Percentiles rank a stretch among this genome's conserved stretches.
Conservation (phyloP, 2,888 invertebrate species). For the Andrena fulva region DNA sequence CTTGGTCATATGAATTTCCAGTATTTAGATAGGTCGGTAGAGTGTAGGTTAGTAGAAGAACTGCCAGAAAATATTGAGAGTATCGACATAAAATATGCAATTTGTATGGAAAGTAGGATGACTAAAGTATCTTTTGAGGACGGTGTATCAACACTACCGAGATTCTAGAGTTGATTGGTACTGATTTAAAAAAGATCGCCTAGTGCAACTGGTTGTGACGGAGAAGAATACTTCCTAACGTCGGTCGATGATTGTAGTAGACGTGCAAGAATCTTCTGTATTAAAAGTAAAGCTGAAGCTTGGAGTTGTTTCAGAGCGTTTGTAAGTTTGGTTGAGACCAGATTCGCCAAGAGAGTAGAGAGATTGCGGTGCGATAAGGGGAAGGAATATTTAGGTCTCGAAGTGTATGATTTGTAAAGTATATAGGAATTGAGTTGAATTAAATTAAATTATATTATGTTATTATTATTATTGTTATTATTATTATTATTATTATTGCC, state of each 20-base stretch:
- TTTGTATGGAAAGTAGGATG: constrained; percentile 51
- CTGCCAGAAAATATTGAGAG: constrained; percentile 49
- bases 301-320: background rate
- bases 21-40: constrained; percentile 46
- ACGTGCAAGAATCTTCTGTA: background rate
- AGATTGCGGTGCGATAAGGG: constrained; percentile 20
- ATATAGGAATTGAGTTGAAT: background rate
- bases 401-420: constrained; percentile 1
- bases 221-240: constrained; percentile 28
- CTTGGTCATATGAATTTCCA: too few species aligned
- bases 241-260: constrained; percentile 34
- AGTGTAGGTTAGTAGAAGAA: constrained; percentile 36
- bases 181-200: constrained; percentile 26
- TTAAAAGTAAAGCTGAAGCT: constrained; percentile 16
- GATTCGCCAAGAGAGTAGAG: constrained; percentile 4
- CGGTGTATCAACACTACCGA: constrained; percentile 49
- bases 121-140: constrained; percentile 64
- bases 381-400: background rate
- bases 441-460: too few species aligned
- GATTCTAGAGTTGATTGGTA: constrained; percentile 30
- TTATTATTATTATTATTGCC: too few species aligned
- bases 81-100: constrained; percentile 46
- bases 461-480: too few species aligned
- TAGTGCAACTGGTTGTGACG: background rate
- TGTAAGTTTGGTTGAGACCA: constrained; percentile 2